Percentiles rank a stretch among this genome's conserved stretches.
These are phyloP conservation scores for Anguilla obscura DNA, from an alignment of 2,797 vertebrate genomes.

Conservation along the genomic window DNA sequence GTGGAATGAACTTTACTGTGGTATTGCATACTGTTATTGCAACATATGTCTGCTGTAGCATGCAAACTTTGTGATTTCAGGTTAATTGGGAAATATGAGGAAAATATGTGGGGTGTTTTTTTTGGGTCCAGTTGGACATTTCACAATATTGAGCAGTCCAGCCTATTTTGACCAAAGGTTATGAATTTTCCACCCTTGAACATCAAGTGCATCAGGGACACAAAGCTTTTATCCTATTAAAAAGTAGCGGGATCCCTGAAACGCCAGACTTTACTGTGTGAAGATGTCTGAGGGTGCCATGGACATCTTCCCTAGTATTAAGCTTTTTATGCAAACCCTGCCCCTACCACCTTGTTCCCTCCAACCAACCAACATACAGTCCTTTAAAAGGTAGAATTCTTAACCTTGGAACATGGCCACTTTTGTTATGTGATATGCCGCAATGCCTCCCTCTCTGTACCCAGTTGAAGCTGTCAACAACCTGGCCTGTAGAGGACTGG, in stretches of 20 bases:
- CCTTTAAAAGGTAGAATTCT: background rate
- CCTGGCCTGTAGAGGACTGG: constrained; percentile 74
- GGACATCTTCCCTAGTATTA: background rate
- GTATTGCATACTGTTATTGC: constrained; percentile 18
- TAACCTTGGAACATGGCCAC: background rate
- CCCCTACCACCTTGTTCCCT: background rate
- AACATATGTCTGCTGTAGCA: constrained; percentile 15
- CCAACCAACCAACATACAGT: background rate
- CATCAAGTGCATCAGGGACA: background rate
- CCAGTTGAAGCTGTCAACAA: constrained; percentile 71
- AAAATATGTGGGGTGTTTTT: constrained; percentile 22
- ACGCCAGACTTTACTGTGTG: background rate
- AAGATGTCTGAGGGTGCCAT: background rate
- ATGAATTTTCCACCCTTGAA: background rate
- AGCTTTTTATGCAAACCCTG: background rate
- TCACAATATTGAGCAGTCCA: constrained; percentile 23
- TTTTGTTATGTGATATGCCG: background rate
- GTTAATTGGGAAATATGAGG: constrained; percentile 37
- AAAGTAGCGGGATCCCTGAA: background rate
- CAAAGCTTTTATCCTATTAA: background rate
- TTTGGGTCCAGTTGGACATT: constrained; percentile 22
- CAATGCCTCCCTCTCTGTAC: constrained; percentile 22
- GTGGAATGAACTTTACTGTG: constrained; percentile 14
- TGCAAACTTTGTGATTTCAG: constrained; percentile 20
- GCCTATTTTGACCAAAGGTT: constrained; percentile 2